Evolutionary conservation across 1,140 invertebrate genomes (phyloP).

Genomic region (Cryptotermes secundus): DNA sequence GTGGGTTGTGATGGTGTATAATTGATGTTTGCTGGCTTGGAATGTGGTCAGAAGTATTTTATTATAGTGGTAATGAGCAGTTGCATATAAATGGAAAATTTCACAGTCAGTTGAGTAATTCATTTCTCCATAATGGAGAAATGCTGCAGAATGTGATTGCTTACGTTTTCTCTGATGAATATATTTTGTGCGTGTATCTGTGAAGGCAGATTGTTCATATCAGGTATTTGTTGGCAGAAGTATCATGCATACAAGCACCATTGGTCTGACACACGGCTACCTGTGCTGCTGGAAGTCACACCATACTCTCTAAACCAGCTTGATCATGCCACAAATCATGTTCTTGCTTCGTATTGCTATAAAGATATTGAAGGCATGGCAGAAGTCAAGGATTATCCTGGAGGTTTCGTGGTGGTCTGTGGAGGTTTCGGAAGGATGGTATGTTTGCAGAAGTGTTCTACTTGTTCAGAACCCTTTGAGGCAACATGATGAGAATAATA

Average conservation of each 20-base stretch:
- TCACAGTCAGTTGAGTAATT: no score
- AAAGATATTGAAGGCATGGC: conserved; percentile 86
- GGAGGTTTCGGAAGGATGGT: conserved; percentile 80
- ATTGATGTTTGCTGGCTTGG: no score
- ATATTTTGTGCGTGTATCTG: no score
- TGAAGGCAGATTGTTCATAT: no score
- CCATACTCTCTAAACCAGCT: conserved; percentile 87
- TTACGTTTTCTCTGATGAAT: no score
- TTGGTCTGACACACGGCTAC: conserved; percentile 89
- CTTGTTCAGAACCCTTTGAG: not conserved
- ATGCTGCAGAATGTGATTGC: no score
- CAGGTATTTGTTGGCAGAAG: conserved; percentile 58
- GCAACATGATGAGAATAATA: no score
- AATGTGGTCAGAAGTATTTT: no score
- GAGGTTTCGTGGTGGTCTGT: conserved; percentile 85
- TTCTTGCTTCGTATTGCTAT: conserved; percentile 86
- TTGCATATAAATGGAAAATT: no score
- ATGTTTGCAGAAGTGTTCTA: conserved; percentile 27
- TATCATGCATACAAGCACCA: conserved; percentile 93
- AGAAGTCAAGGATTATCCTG: conserved; percentile 65
- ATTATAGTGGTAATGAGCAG: no score
- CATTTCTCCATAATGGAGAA: no score
- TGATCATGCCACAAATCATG: conserved; percentile 76
- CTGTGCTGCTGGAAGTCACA: conserved; percentile 85
- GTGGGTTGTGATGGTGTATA: no score